Conservation (phyloP, 2,113 vertebrate genomes). For the Alligator mississippiensis region DNA sequence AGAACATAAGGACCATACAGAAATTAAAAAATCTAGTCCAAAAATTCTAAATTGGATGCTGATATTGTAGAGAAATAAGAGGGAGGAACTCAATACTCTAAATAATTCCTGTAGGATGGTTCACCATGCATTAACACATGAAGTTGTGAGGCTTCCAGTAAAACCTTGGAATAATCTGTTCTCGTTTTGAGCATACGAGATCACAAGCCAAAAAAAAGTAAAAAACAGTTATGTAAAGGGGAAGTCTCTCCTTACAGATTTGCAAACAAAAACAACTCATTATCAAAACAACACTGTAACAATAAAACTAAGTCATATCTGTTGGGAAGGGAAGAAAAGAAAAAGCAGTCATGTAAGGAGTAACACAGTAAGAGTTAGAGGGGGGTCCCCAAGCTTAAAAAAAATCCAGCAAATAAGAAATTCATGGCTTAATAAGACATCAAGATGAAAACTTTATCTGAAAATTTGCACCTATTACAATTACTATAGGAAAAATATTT, state of each 20-base stretch:
- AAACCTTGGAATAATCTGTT: neutral
- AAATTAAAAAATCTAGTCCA: neutral
- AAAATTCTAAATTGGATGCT: neutral
- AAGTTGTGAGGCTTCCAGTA: neutral
- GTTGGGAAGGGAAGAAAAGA: neutral
- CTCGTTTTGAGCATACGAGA: accelerated
- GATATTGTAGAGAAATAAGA: neutral
- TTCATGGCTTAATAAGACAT: neutral
- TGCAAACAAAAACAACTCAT: neutral
- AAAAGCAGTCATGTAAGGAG: neutral
- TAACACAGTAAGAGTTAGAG: neutral
- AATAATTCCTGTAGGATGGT: neutral
- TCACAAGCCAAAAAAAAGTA: neutral
- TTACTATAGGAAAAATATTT: neutral
- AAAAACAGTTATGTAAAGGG: accelerated
- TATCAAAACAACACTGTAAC: neutral
- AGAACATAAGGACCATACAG: accelerated
- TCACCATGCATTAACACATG: neutral
- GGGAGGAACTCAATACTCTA: neutral
- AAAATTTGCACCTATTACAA: neutral
- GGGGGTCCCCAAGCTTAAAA: neutral
- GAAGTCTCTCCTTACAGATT: neutral
- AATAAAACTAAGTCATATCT: neutral
- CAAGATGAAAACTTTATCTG: neutral
- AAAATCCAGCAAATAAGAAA: neutral